A percentile compares a stretch with the other conserved stretches of the same genome.
Conservation (phyloP, 2,113 vertebrate genomes). For the Lophochroa leadbeateri region DNA sequence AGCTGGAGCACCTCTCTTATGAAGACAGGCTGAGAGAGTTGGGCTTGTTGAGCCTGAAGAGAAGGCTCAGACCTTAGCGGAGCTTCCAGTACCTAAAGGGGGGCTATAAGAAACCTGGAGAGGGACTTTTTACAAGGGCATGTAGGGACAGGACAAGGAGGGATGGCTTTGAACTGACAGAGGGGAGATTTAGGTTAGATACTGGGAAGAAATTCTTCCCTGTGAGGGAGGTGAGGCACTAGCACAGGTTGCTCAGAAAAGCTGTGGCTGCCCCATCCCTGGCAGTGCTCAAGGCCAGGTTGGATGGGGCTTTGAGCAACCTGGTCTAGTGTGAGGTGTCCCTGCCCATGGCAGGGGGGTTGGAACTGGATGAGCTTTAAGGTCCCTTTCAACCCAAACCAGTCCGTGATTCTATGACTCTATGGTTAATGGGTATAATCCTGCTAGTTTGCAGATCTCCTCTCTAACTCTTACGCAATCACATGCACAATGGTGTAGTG, state of each 20-base stretch:
- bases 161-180: neutral
- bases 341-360: neutral
- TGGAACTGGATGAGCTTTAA: neutral
- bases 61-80: neutral
- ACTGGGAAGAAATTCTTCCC: neutral
- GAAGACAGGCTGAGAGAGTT: neutral
- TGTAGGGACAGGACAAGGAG: neutral
- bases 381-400: neutral
- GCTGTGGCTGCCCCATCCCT: neutral
- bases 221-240: neutral
- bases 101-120: neutral
- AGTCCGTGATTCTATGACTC: neutral
- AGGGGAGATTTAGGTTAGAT: neutral
- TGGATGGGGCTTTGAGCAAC: neutral
- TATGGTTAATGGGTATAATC: neutral
- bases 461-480: neutral
- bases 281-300: neutral
- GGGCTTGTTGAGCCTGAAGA: neutral
- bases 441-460: neutral
- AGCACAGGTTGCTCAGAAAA: neutral
- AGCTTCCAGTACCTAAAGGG: neutral
- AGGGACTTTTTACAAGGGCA: neutral
- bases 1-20: neutral
- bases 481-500: neutral
- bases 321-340: neutral